A percentile compares a stretch with the other conserved stretches of the same genome.
phyloP scores from a whole-genome alignment of 2,888 invertebrate genomes.

The Lasioglossum leucozonium region DNA sequence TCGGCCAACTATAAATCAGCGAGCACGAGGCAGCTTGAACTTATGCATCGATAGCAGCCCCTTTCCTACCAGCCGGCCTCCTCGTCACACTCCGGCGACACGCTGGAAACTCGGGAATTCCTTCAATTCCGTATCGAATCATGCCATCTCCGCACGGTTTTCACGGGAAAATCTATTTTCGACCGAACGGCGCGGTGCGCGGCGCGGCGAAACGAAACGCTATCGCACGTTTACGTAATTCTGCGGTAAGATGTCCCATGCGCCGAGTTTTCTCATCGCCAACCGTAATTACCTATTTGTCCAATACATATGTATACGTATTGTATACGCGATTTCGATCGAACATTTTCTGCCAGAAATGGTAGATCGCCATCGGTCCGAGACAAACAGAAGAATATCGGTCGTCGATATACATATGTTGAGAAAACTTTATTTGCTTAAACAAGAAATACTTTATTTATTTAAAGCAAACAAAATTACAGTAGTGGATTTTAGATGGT shows the following conservation, averaged over 20 bases:
- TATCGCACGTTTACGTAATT: neutral
- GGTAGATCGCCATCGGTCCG: neutral
- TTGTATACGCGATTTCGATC: neutral
- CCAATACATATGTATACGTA: too few species aligned
- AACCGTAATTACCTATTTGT: neutral
- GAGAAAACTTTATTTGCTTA: too few species aligned
- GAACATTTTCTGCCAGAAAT: neutral
- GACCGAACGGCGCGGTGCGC: neutral
- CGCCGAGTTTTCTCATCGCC: neutral
- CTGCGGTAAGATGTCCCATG: neutral
- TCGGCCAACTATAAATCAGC: slow-evolving; percentile 67
- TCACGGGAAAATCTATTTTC: slow-evolving; percentile 45
- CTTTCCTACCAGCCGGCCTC: slow-evolving; percentile 24
- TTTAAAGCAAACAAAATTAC: too few species aligned
- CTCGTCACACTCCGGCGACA: slow-evolving; percentile 52
- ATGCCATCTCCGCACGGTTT: slow-evolving; percentile 62
- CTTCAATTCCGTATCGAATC: slow-evolving; percentile 66
- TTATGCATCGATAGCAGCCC: slow-evolving; percentile 68
- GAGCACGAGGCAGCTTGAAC: slow-evolving; percentile 47
- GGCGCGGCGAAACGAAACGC: slow-evolving; percentile 14
- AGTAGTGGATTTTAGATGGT: too few species aligned
- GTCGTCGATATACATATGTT: neutral
- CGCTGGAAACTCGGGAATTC: slow-evolving; percentile 59
- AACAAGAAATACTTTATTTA: too few species aligned
- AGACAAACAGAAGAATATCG: slow-evolving; percentile 8